phyloP scores from a whole-genome alignment of 2,797 vertebrate genomes.

The Pterois miles region DNA sequence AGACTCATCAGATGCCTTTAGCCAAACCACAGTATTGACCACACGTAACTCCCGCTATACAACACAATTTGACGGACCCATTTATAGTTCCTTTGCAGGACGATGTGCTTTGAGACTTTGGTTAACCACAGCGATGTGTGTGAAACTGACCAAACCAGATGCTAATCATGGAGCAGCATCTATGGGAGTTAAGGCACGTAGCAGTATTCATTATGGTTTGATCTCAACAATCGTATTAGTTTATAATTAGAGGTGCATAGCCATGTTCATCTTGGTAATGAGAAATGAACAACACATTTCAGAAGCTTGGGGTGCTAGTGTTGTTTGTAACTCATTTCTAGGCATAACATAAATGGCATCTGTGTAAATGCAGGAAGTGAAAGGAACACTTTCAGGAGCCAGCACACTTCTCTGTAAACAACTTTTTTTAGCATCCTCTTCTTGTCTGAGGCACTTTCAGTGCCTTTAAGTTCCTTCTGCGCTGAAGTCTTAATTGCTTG shows the following conservation, averaged over 20 bases:
- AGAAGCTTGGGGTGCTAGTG: not conserved
- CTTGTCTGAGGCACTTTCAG: not conserved
- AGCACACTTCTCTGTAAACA: too few relatives aligned
- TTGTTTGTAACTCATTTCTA: not conserved
- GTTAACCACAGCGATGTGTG: constrained; percentile 48
- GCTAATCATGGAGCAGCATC: constrained; percentile 2
- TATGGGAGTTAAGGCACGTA: not conserved
- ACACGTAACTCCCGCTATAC: constrained; percentile 21
- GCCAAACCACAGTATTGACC: constrained; percentile 55
- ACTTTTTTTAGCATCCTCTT: constrained; percentile 6
- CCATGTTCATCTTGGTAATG: constrained; percentile 11
- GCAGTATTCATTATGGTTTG: not conserved
- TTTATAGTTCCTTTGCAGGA: constrained; percentile 15
- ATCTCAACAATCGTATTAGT: constrained; percentile 5
- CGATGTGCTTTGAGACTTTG: constrained; percentile 22
- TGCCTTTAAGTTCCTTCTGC: constrained; percentile 30
- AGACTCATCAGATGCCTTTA: constrained; percentile 11
- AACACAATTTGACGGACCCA: not conserved
- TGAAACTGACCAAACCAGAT: constrained; percentile 15
- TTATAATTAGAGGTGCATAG: constrained; percentile 21
- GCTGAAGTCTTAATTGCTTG: constrained; percentile 62
- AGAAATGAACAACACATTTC: not conserved
- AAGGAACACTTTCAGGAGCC: not conserved
- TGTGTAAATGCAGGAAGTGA: not conserved
- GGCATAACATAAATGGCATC: not conserved